Base-by-base conservation (phyloP, 1,140 invertebrate genomes). In the Diorhabda sublineata region DNA sequence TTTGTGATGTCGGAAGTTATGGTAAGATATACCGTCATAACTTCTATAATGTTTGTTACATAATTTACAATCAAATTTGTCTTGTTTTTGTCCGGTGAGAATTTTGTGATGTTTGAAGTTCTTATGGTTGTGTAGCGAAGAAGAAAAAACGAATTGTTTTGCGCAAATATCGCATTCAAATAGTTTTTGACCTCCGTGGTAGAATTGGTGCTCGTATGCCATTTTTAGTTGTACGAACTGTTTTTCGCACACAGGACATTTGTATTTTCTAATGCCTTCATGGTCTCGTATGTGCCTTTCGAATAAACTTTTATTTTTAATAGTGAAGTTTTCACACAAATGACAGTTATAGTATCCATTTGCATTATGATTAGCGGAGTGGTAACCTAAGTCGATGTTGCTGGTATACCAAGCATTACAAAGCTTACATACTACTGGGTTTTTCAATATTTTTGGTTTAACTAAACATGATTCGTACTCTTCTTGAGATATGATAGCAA, bases 191-290 rank as follows among this genome's bases (percentile, higher is more conserved):
- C 85, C 84, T 2, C 9, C 26, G 73, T 89, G 87, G 42, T 76
- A 77, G 72, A 77, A 77, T 76, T 80, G 77, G 59, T 82, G 82
- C 60, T 71, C 67, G 41, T 47, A 70, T 62, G 75, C 69, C 8
- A 61, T 64, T 42, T 47, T 64, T 7, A 59, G 45, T 41, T 63
- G 62, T 3, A 45, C 62, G 74, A 87, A 88, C 0, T 84, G 84
- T 74, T 90, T 87, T 4, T 83, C 80, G 78, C 91, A 92, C 58
- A 85, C 83, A 61, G 82, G 81, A 76, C 90, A 92, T 74, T 85
- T 84, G 78, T 90, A 92, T 0, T 90, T 91, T 70, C 89, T 85
- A 73, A 91, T 88, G 4, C 91, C 91, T 56, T 89, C 91, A 81
- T 92, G 90, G 75, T 89, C 83, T 74, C 90, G 82, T 71, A 65